Percentiles rank a stretch among this genome's conserved stretches.
These are phyloP conservation scores for Mungos mungo DNA, from an alignment of 2,113 vertebrate species.

Conservation along the genomic window DNA sequence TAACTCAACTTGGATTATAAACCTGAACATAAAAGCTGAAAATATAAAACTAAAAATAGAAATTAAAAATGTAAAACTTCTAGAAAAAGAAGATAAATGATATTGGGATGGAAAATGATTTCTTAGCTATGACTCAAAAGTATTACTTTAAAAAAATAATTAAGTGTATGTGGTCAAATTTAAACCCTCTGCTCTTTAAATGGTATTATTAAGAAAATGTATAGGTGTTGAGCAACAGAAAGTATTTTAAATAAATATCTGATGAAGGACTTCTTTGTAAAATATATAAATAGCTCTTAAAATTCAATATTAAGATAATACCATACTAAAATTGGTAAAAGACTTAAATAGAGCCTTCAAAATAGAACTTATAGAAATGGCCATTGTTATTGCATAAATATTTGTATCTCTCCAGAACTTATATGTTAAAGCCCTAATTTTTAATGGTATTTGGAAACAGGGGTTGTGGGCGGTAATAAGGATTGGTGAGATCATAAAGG, in stretches of 20 bases:
- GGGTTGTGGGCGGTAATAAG: not conserved
- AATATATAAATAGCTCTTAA: not conserved
- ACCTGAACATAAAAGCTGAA: not conserved
- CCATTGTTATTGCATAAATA: not conserved
- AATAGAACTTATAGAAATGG: not conserved
- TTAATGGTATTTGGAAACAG: not conserved
- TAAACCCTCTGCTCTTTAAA: not conserved
- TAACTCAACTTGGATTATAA: not conserved
- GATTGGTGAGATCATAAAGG: not conserved
- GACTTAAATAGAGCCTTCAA: not conserved
- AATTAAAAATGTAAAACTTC: not conserved
- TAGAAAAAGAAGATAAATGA: not conserved
- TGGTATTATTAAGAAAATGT: slow-evolving; percentile 11
- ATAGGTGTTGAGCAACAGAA: not conserved
- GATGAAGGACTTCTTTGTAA: not conserved
- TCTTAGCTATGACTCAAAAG: not conserved
- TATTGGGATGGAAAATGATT: not conserved
- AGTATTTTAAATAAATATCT: slow-evolving; percentile 15
- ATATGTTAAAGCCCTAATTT: not conserved
- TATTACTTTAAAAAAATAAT: slow-evolving; percentile 5
- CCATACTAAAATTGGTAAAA: not conserved
- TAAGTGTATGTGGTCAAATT: not conserved
- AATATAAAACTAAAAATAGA: not conserved
- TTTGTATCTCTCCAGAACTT: not conserved
- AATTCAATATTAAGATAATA: not conserved